These are phyloP conservation scores for Lepisosteus oculatus DNA, from an alignment of 2,113 vertebrate genomes.

Conservation along the genomic window DNA sequence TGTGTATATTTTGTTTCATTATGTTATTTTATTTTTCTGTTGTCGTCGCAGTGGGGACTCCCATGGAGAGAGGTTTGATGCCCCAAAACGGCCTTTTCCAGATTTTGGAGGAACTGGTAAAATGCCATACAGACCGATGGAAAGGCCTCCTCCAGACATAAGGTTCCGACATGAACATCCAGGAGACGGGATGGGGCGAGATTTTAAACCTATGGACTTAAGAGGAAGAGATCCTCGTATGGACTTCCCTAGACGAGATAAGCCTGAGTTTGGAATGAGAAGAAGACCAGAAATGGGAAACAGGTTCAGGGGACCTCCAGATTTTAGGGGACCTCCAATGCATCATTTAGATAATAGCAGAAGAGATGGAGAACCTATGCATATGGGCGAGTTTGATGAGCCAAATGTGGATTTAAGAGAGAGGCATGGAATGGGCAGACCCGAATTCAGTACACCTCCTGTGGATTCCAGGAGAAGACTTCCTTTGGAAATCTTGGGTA, in stretches of 20 bases:
- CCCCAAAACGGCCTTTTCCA: constrained; percentile 59
- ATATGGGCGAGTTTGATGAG: constrained; percentile 44
- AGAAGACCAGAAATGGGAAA: constrained; percentile 76
- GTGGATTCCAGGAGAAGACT: constrained; percentile 61
- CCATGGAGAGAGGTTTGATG: constrained; percentile 65
- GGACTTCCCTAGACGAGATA: constrained; percentile 75
- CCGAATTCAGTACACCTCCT: constrained; percentile 65
- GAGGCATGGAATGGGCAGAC: constrained; percentile 68
- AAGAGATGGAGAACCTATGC: constrained; percentile 52
- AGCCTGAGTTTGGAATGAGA: constrained; percentile 73
- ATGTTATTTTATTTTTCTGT: not conserved
- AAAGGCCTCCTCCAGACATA: constrained; percentile 77
- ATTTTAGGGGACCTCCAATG: constrained; percentile 73
- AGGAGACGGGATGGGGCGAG: constrained; percentile 74
- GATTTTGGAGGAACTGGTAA: constrained; percentile 75
- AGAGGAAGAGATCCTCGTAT: constrained; percentile 75
- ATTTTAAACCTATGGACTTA: constrained; percentile 78
- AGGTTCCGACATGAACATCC: constrained; percentile 76
- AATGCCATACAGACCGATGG: constrained; percentile 72
- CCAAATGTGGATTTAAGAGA: constrained; percentile 78
- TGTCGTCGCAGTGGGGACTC: constrained; percentile 61
- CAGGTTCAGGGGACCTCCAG: constrained; percentile 70
- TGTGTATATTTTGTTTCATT: not conserved
- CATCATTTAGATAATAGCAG: constrained; percentile 49
- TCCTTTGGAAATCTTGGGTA: constrained; percentile 48